Percentiles rank a stretch among this genome's conserved stretches.
These are phyloP conservation scores for Erithacus rubecula DNA, from an alignment of 2,797 vertebrate genomes.

Conservation along the genomic window DNA sequence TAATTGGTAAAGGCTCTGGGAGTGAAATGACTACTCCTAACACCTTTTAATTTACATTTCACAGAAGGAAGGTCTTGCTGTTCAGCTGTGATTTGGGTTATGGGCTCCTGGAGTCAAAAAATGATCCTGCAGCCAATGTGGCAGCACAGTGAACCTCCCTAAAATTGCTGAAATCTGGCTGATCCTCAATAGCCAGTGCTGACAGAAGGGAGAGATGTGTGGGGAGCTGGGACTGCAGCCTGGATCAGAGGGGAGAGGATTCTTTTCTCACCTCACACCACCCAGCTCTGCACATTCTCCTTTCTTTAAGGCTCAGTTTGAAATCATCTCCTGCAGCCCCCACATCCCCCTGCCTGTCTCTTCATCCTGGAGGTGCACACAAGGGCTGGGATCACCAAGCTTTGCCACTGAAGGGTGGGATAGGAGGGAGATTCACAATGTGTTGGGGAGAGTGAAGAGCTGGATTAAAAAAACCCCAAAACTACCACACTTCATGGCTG, in stretches of 20 bases:
- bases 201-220: neutral
- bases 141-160: neutral
- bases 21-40: neutral
- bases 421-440: neutral
- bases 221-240: neutral
- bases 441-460: neutral
- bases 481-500: neutral
- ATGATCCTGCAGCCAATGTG: neutral
- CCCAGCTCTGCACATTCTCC: neutral
- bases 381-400: neutral
- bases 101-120: neutral
- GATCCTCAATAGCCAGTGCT: neutral
- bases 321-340: neutral
- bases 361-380: neutral
- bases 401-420: neutral
- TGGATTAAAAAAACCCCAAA: neutral
- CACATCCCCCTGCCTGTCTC: neutral
- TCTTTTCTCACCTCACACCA: neutral
- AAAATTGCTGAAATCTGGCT: neutral
- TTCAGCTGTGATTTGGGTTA: neutral
- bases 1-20: neutral
- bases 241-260: neutral
- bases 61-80: neutral
- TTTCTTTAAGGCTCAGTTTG: neutral
- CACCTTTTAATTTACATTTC: conserved; percentile 22